Conservation (phyloP, 2,888 invertebrate species). For the Drosophila putrida region DNA sequence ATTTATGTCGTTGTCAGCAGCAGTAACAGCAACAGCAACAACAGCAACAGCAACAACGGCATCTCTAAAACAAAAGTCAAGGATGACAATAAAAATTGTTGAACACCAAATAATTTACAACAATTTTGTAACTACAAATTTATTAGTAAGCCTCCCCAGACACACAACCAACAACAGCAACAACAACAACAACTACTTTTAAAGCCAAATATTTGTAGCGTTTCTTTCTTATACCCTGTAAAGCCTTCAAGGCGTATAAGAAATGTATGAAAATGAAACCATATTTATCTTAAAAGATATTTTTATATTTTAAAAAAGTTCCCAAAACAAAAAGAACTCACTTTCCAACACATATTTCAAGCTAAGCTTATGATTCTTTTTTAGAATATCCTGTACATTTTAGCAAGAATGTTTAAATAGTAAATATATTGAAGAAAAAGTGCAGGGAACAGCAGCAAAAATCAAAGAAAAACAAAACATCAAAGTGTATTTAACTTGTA, state of each 20-base stretch:
- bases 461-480: no score
- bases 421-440: no score
- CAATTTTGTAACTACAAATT: slow-evolving; percentile 65
- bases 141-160: slow-evolving; percentile 39
- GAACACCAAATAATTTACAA: slow-evolving; percentile 71
- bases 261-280: no score
- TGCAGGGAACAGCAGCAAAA: no score
- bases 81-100: slow-evolving; percentile 49
- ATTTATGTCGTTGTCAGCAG: slow-evolving; percentile 61
- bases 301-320: background rate
- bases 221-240: background rate
- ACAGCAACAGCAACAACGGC: slow-evolving; percentile 18
- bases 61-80: slow-evolving; percentile 51
- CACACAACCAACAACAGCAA: slow-evolving; percentile 27
- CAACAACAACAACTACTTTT: slow-evolving; percentile 31
- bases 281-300: no score
- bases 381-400: background rate
- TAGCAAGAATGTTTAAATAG: background rate
- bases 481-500: no score
- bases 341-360: background rate
- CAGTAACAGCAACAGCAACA: slow-evolving; percentile 35
- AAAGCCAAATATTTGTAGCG: slow-evolving; percentile 3
- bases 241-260: no score
- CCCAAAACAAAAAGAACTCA: background rate
- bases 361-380: background rate